phyloP scores from a whole-genome alignment of 2,888 invertebrate genomes.

The Ypsolopha sequella region DNA sequence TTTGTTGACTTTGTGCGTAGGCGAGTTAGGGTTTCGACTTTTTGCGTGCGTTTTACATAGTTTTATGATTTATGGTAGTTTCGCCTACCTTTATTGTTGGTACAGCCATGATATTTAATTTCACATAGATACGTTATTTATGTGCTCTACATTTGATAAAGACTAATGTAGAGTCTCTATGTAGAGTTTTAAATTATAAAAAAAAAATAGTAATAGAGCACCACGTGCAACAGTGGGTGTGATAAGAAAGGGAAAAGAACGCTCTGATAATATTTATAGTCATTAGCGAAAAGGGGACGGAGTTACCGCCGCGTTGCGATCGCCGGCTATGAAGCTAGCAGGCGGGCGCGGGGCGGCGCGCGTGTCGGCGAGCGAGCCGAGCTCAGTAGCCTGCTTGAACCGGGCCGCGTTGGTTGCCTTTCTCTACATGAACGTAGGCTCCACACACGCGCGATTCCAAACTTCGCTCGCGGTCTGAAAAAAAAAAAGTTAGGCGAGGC shows the following conservation, averaged over 20 bases:
- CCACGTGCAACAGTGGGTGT: conserved; percentile 52
- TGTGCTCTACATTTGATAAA: too few relatives aligned
- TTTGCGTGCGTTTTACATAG: neutral
- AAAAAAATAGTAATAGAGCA: neutral
- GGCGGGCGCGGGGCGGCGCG: conserved; percentile 73
- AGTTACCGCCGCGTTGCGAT: conserved; percentile 34
- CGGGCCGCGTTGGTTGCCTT: conserved; percentile 72
- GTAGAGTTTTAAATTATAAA: neutral
- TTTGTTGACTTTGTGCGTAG: conserved; percentile 12
- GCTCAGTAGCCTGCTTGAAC: conserved; percentile 76
- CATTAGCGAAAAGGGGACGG: conserved; percentile 71
- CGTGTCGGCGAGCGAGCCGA: conserved; percentile 62
- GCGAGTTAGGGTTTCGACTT: neutral
- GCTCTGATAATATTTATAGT: conserved; percentile 69
- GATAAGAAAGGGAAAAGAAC: conserved; percentile 64
- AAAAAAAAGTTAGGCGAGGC: conserved; percentile 20
- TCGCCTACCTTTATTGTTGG: too few relatives aligned
- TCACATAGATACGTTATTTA: too few relatives aligned
- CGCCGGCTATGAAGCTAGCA: conserved; percentile 15
- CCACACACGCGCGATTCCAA: conserved; percentile 43
- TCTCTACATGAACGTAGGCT: conserved; percentile 39
- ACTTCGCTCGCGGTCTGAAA: conserved; percentile 51
- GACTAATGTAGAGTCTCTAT: neutral
- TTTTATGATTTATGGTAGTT: neutral
- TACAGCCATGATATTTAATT: too few relatives aligned